A percentile compares a stretch with the other conserved stretches of the same genome.
Evolutionary conservation across 2,113 vertebrate genomes (phyloP).

Genomic region (Chamaetylas fuelleborni): DNA sequence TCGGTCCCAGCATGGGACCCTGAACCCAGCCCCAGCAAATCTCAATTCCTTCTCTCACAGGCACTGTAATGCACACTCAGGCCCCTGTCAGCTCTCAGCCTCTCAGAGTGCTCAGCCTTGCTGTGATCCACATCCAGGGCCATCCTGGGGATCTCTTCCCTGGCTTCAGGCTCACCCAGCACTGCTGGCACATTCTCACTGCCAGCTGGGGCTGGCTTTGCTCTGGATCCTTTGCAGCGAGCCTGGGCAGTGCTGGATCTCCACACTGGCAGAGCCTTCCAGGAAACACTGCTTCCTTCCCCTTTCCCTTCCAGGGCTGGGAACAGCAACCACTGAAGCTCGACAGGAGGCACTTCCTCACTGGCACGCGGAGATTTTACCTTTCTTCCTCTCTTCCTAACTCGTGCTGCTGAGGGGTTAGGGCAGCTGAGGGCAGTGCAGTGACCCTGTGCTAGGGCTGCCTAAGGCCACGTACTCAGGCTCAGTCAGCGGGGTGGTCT

Average conservation of each 20-base stretch:
- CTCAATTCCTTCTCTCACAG: not conserved
- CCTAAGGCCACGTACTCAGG: slow-evolving; percentile 84
- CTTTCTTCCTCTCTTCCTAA: not conserved
- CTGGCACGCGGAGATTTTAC: not conserved
- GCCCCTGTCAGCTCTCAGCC: not conserved
- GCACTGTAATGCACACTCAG: fast-evolving
- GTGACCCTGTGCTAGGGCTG: not conserved
- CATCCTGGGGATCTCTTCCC: not conserved
- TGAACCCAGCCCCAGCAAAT: not conserved
- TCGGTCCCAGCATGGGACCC: fast-evolving
- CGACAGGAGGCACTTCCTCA: not conserved
- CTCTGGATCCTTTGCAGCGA: not conserved
- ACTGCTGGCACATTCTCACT: not conserved
- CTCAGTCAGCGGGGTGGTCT: slow-evolving; percentile 95
- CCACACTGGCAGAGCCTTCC: not conserved
- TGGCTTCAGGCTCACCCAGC: fast-evolving
- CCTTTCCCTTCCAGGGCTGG: not conserved
- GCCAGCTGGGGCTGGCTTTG: not conserved
- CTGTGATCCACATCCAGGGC: not conserved
- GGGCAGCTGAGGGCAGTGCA: not conserved
- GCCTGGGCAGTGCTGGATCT: not conserved
- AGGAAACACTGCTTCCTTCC: not conserved
- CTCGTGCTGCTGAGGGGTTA: not conserved
- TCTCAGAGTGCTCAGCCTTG: not conserved
- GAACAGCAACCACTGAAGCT: not conserved